Conservation (phyloP, 2,888 invertebrate species). For the Spodoptera picta region DNA sequence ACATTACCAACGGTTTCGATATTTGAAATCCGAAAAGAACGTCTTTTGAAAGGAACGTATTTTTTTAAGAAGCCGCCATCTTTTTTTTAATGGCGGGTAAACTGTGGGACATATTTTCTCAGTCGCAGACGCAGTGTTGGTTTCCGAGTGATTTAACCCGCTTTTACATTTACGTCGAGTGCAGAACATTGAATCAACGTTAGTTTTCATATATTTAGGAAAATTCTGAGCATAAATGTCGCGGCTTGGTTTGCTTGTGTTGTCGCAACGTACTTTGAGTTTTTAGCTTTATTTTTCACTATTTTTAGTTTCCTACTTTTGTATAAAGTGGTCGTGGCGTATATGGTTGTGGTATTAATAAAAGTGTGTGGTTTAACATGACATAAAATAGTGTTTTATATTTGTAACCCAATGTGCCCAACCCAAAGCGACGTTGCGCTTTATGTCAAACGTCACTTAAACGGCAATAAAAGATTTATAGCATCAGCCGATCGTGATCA, state of each 20-base stretch:
- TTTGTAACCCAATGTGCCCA: too few species aligned
- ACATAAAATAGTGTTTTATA: too few species aligned
- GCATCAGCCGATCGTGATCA: too few species aligned
- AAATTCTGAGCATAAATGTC: conserved; percentile 44
- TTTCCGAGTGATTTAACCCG: conserved; percentile 67
- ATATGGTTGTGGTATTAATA: too few species aligned
- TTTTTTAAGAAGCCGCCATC: conserved; percentile 20
- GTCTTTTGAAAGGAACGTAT: conserved; percentile 5
- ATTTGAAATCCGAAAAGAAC: conserved; percentile 14
- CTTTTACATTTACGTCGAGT: conserved; percentile 55
- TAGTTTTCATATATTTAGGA: conserved; percentile 43
- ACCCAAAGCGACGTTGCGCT: too few species aligned
- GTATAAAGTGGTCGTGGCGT: too few species aligned
- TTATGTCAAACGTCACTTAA: too few species aligned
- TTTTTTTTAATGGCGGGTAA: conserved; percentile 12
- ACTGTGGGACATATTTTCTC: conserved; percentile 42
- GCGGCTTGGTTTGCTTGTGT: conserved; percentile 35
- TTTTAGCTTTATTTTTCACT: conserved; percentile 4
- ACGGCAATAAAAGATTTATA: too few species aligned
- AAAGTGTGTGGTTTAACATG: too few species aligned
- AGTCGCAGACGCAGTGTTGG: conserved; percentile 54
- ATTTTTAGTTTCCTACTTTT: background rate
- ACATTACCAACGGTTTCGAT: conserved; percentile 22
- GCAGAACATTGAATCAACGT: conserved; percentile 54
- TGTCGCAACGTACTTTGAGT: conserved; percentile 11